Base-by-base conservation (phyloP, 2,888 invertebrate species). In the Lordiphosa andalusiaca region DNA sequence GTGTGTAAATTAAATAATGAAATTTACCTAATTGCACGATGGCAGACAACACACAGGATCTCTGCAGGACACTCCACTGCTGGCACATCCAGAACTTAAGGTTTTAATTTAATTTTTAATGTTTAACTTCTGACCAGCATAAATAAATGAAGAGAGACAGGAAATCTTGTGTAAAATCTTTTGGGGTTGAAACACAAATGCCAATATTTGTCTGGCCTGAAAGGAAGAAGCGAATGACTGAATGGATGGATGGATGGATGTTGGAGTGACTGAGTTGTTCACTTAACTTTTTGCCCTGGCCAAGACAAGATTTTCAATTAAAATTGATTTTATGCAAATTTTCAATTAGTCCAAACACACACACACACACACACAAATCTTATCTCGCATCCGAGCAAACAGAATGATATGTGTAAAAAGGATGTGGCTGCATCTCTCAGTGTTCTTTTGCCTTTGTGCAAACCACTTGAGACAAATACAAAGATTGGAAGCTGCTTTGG, bases 251-350 rank as follows among this genome's bases (percentile, higher is more conserved):
- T 41, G 57, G 49, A 33, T 39, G 30, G 51, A 35, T 40, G 50
- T 47, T 5, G 25, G 39, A 65, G 39, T 62, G 47, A 44, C 41
- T 36, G 71, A 73, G 71, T 84, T 63, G 84, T 82, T 84, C 80
- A 80, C 67, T 80, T 80, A 71, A 71, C 75, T 73, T 73, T 78
- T 66, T 63, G 67, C 59, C 57, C 58, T 65, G 59, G 60, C 66
- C 65, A 71, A 71, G 62, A 50, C 78, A 82, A 62, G 73, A 80
- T 84, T 82, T 84, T 84, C 80, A 84, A 80, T 80, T 80, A 74
- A 78, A 80, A 84, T 84, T 80, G 80, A 81, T 84, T 84, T 84
- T 75, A 81, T 81, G 80, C 83, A 81, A 81, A 81, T 81, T 81
- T 84, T 84, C 85, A 84, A 81, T 82, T 78, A 82, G 80, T 68